A percentile compares a stretch with the other conserved stretches of the same genome.
phyloP scores from a whole-genome alignment of 2,797 vertebrate species.

The Poecilia velifera region DNA sequence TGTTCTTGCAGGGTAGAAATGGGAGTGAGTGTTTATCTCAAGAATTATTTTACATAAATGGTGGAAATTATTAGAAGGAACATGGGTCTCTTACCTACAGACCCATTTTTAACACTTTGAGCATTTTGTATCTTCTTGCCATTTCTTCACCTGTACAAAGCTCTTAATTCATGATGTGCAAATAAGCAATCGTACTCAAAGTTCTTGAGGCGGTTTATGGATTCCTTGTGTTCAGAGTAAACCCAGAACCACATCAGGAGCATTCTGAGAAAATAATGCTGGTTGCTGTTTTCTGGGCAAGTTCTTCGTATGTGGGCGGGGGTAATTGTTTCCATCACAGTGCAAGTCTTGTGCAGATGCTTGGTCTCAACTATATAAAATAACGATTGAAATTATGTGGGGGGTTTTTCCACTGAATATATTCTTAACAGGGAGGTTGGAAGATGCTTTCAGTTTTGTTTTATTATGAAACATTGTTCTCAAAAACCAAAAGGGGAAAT shows the following conservation, averaged over 20 bases:
- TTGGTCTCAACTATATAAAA: neutral
- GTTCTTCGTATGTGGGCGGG: slow-evolving; percentile 30
- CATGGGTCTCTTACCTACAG: neutral
- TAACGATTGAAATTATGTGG: neutral
- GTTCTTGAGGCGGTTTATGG: neutral
- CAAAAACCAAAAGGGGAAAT: neutral
- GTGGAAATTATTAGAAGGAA: neutral
- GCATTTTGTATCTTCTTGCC: neutral
- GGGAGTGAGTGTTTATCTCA: no score
- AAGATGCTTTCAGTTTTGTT: neutral
- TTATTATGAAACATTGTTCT: neutral
- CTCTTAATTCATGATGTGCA: neutral
- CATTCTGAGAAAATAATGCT: slow-evolving; percentile 7
- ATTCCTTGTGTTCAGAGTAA: slow-evolving; percentile 12
- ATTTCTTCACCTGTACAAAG: neutral
- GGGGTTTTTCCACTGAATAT: neutral
- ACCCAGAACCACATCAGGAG: slow-evolving; percentile 11
- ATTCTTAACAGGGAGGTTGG: neutral
- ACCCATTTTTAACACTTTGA: neutral
- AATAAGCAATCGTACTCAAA: slow-evolving; percentile 4
- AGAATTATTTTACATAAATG: neutral
- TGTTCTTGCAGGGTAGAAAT: no score
- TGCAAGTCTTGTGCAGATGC: neutral
- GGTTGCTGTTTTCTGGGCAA: slow-evolving; percentile 27
- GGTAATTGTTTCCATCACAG: slow-evolving; percentile 27